Evolutionary conservation across 2,797 vertebrate genomes (phyloP).

Genomic region (Carapus acus): DNA sequence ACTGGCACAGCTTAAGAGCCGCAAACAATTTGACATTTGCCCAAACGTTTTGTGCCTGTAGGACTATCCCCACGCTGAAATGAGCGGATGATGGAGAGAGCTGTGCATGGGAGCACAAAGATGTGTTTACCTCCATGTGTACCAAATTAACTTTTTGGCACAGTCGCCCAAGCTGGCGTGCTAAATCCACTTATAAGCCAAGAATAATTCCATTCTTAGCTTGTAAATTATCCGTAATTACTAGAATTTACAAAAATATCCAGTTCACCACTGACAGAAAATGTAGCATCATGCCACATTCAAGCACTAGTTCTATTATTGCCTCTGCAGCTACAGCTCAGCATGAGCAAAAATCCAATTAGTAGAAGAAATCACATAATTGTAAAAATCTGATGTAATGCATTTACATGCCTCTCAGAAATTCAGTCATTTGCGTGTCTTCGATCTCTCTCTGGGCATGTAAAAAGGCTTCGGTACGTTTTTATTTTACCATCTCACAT

Average conservation of each 20-base stretch:
- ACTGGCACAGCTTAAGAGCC: conserved; percentile 14
- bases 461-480: too few relatives aligned
- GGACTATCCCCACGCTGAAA: conserved; percentile 19
- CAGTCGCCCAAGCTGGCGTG: background rate
- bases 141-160: conserved; percentile 3
- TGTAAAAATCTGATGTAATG: too few relatives aligned
- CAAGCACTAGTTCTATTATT: too few relatives aligned
- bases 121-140: conserved; percentile 10
- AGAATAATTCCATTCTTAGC: background rate
- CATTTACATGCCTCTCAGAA: too few relatives aligned
- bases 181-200: background rate
- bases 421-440: too few relatives aligned
- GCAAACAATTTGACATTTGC: conserved; percentile 22
- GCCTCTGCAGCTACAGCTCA: too few relatives aligned
- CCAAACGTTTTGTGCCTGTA: conserved; percentile 16
- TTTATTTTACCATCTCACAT: too few relatives aligned
- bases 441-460: too few relatives aligned
- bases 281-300: too few relatives aligned
- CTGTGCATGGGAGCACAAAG: background rate
- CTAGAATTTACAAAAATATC: background rate
- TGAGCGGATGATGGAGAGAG: conserved; percentile 9
- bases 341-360: too few relatives aligned
- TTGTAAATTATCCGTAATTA: background rate
- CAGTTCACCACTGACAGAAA: too few relatives aligned
- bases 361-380: too few relatives aligned